A percentile compares a stretch with the other conserved stretches of the same genome.
These are phyloP conservation scores for Tokudaia muenninki DNA, from an alignment of 2,797 vertebrate species.

Conservation along the genomic window DNA sequence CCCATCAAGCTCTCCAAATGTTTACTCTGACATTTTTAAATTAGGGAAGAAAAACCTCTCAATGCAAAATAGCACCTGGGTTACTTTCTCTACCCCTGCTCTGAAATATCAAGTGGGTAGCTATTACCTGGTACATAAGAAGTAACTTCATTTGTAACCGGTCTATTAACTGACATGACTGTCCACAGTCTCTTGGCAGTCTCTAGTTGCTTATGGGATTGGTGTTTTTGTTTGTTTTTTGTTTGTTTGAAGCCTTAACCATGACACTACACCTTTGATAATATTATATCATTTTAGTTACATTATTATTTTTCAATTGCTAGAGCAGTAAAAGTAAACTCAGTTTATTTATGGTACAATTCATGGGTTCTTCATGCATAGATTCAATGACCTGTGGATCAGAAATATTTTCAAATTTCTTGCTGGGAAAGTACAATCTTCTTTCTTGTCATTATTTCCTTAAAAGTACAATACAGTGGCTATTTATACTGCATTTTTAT, in stretches of 20 bases:
- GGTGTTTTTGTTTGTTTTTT: too few species aligned
- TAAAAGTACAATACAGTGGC: not conserved
- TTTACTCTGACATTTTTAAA: not conserved
- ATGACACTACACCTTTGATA: not conserved
- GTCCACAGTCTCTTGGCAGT: not conserved
- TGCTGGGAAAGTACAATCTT: not conserved
- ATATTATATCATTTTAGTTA: not conserved
- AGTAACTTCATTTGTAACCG: not conserved
- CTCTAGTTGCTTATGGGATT: not conserved
- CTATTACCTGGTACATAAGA: not conserved
- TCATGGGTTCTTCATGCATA: not conserved
- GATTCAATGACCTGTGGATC: not conserved
- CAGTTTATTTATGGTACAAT: not conserved
- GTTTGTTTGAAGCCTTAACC: not conserved
- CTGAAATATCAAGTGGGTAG: not conserved
- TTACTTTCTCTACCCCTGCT: not conserved
- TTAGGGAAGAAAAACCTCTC: not conserved
- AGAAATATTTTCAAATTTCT: not conserved
- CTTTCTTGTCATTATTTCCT: not conserved
- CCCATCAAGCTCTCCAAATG: not conserved
- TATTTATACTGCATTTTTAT: not conserved
- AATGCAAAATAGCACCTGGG: not conserved
- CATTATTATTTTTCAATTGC: slow-evolving; percentile 20
- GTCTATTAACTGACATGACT: not conserved
- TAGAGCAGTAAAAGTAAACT: not conserved